Base-by-base conservation (phyloP, 2,888 invertebrate species). In the Cryptosula pallasiana region DNA sequence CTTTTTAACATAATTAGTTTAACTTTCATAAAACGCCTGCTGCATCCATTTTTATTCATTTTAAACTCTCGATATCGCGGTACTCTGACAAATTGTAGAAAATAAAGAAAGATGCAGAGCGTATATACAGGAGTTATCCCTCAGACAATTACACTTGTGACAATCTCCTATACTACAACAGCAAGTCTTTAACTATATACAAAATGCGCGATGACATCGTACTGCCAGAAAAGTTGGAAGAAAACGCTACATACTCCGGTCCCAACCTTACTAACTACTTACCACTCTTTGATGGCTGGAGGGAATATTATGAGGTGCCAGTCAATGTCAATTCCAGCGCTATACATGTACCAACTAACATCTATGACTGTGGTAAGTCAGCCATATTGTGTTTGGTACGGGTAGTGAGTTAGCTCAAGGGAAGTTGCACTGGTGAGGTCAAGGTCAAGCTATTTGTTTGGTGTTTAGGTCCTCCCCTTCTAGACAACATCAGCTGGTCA, bases 261-360 rank as follows among this genome's bases (percentile, higher is more conserved):
- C 32, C 63, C 16, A 63, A 63, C n/a, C 29, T 29, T 3, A 32
- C 27, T 29, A 9, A 25, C 25, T 63, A 29, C 27, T 32, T 63
- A 5, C 63, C 63, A 32, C 5, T 63, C 29, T 63, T 29, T 32
- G 63, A 63, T 13, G 34, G 32, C 5, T 63, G 63, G 63, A 25
- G 63, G 3, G 25, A 93, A 83, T 95, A 95, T 85, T 92, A 92
- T 83, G 90, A 92, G 81, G 90, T 78, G 20, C 75, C 75, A 2
- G 79, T 83, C 9, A 82, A 93, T 75, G 91, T 93, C 20, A 92
- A 92, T 82, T 91, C 73, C 71, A 83, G 83, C 75, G 91, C 95
- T 75, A 92, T 96, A 71, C 96, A 97, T 84, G 92, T 96, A 34
- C 96, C 97, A 1, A 93, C 94, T 35, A 95, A 95, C 87, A 91